These are phyloP conservation scores for Lottia scabra DNA, from an alignment of 2,888 invertebrate species.

Conservation along the genomic window DNA sequence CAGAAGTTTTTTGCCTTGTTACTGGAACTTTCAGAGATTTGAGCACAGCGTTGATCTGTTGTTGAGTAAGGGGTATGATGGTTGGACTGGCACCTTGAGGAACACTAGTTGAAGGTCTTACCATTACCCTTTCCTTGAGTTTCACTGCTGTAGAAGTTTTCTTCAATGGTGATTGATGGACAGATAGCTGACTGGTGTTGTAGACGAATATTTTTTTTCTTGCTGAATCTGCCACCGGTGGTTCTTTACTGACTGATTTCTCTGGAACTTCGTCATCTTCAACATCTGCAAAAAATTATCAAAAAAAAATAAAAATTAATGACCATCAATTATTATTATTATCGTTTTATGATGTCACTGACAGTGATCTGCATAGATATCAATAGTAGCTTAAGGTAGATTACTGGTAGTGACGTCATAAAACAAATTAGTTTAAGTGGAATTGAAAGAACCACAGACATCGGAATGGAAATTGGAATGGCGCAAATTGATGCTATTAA, in stretches of 20 bases:
- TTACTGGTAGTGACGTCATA: no score
- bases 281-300: not conserved
- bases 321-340: no score
- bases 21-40: slow-evolving; percentile 55
- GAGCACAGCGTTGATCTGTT: slow-evolving; percentile 55
- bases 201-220: not conserved
- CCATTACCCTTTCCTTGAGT: not conserved
- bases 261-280: slow-evolving; percentile 10
- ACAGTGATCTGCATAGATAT: no score
- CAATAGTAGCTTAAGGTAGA: no score
- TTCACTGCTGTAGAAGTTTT: not conserved
- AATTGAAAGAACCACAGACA: no score
- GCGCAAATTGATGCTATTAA: no score
- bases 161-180: not conserved
- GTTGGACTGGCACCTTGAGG: slow-evolving; percentile 34
- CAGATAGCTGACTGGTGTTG: no score
- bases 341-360: no score
- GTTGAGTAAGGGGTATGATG: slow-evolving; percentile 48
- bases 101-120: slow-evolving; percentile 34
- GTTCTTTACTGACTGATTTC: slow-evolving; percentile 17
- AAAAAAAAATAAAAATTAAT: no score
- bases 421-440: no score
- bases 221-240: slow-evolving; percentile 19
- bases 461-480: no score
- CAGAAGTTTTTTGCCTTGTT: slow-evolving; percentile 29